These are phyloP conservation scores for Agonopterix alstromeriana DNA, from an alignment of 2,888 invertebrate species.

Conservation along the genomic window DNA sequence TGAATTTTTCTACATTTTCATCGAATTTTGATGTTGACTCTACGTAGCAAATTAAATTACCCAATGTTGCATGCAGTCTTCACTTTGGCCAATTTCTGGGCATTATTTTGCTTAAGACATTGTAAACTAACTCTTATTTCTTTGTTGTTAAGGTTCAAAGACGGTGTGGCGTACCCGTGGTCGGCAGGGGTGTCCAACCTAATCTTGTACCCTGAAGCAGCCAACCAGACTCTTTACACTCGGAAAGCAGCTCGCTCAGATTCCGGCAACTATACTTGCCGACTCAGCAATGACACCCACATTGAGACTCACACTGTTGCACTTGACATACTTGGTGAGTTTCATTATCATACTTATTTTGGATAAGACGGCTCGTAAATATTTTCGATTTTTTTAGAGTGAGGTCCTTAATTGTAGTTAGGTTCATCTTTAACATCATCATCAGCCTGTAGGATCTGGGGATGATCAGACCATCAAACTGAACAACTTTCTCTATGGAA, in stretches of 20 bases:
- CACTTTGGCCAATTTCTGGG: background rate
- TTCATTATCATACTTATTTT: background rate
- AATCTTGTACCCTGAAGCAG: conserved; percentile 85
- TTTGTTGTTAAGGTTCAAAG: conserved; percentile 80
- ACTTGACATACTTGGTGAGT: conserved; percentile 81
- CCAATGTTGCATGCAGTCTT: background rate
- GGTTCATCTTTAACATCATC: too few relatives aligned
- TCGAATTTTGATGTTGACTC: background rate
- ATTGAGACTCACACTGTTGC: conserved; percentile 79
- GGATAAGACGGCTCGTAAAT: too few relatives aligned
- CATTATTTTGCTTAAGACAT: background rate
- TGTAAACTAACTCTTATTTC: background rate
- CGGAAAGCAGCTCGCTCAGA: conserved; percentile 79
- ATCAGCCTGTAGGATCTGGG: too few relatives aligned
- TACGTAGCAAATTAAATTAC: background rate
- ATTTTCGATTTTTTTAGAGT: too few relatives aligned
- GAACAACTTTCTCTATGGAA: too few relatives aligned
- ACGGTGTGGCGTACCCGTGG: conserved; percentile 86
- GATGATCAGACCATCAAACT: too few relatives aligned
- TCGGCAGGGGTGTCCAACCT: conserved; percentile 82
- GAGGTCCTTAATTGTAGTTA: too few relatives aligned
- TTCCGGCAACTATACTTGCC: conserved; percentile 85
- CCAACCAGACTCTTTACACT: conserved; percentile 87
- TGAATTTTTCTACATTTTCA: too few relatives aligned
- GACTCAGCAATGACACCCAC: conserved; percentile 83